phyloP scores from a whole-genome alignment of 2,113 vertebrate species.

The Synodontis membranacea region DNA sequence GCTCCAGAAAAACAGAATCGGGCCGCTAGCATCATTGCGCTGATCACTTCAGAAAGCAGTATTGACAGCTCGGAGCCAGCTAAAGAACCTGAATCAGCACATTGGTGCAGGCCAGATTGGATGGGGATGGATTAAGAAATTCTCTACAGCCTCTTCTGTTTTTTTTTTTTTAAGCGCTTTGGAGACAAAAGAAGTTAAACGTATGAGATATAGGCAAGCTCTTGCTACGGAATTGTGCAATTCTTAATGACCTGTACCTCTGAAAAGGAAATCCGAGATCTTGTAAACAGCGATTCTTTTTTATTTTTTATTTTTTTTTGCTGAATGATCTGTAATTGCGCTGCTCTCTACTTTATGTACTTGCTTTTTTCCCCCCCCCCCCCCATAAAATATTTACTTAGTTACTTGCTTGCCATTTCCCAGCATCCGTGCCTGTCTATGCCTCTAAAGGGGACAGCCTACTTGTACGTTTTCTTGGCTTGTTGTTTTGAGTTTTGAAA shows the following conservation, averaged over 20 bases:
- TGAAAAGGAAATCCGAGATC: background rate
- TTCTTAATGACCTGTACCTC: background rate
- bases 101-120: background rate
- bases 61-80: conserved; percentile 32
- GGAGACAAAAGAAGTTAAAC: background rate
- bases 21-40: conserved; percentile 42
- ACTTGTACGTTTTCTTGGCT: background rate
- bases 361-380: background rate
- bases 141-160: background rate
- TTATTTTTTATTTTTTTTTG: background rate
- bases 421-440: background rate
- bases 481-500: background rate
- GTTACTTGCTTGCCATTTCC: background rate
- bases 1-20: conserved; percentile 54
- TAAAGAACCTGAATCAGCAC: conserved; percentile 44
- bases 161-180: background rate
- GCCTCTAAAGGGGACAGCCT: background rate
- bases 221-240: background rate
- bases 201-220: background rate
- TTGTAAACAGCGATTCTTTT: background rate
- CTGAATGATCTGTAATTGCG: background rate
- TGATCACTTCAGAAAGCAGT: conserved; percentile 45
- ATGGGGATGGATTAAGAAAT: conserved; percentile 14
- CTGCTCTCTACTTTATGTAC: background rate
- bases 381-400: conserved; percentile 16